Conservation (phyloP, 2,888 invertebrate genomes). For the Leptothorax acervorum region DNA sequence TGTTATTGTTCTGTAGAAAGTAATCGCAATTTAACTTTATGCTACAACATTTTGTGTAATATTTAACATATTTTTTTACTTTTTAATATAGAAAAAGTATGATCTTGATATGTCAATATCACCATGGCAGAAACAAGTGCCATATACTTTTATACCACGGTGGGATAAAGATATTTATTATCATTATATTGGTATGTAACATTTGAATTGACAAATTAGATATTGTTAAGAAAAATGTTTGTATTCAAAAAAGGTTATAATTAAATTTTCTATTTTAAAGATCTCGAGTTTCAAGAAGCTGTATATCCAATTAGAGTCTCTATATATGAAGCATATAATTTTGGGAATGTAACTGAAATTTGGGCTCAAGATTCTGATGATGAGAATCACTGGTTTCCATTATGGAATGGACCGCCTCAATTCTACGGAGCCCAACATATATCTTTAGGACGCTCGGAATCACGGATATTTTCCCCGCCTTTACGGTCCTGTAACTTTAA, state of each 20-base stretch:
- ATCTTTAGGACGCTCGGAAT: no score
- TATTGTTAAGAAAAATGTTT: not conserved
- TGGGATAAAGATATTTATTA: fast-evolving
- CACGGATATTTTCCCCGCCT: not conserved
- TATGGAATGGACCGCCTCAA: not conserved
- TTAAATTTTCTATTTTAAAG: not conserved
- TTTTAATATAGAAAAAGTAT: no score
- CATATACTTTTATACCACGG: no score
- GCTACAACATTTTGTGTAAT: no score
- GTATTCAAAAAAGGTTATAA: not conserved
- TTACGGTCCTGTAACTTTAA: not conserved
- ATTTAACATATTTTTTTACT: no score
- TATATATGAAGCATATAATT: not conserved
- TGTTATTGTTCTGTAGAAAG: no score
- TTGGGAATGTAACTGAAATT: not conserved
- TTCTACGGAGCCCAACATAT: no score
- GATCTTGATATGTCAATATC: no score
- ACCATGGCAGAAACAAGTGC: no score
- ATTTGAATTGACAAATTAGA: not conserved
- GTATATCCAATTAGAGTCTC: not conserved
- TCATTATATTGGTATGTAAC: not conserved
- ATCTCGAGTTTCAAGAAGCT: not conserved
- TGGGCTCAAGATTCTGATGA: not conserved
- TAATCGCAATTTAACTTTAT: no score
- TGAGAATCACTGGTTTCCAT: not conserved